Conservation (phyloP, 2,113 vertebrate species). For the Trogon melanurus region DNA sequence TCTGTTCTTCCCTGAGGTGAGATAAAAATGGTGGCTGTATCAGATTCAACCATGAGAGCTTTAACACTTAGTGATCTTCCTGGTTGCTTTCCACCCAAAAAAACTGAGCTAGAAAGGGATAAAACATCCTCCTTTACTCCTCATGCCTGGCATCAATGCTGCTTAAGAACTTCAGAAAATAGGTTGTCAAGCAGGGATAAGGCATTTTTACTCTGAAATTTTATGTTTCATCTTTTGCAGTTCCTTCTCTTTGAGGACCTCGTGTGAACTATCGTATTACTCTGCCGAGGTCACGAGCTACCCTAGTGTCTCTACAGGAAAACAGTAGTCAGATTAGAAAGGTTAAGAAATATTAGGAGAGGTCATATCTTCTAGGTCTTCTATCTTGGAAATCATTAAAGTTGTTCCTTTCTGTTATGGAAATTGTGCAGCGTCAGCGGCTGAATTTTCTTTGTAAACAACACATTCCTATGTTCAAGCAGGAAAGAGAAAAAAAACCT, state of each 20-base stretch:
- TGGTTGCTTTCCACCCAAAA: background rate
- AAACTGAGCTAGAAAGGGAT: background rate
- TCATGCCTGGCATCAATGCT: background rate
- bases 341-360: background rate
- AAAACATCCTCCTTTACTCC: background rate
- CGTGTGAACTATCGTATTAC: background rate
- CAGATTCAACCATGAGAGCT: background rate
- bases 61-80: background rate
- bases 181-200: background rate
- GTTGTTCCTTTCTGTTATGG: background rate
- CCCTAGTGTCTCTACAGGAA: background rate
- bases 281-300: background rate
- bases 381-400: background rate
- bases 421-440: accelerated
- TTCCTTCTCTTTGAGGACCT: background rate
- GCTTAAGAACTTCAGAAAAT: background rate
- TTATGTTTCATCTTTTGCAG: background rate
- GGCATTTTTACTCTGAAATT: background rate
- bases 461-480: background rate
- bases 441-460: background rate
- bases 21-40: background rate
- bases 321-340: background rate
- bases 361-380: background rate
- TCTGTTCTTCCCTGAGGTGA: background rate
- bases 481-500: accelerated